These are phyloP conservation scores for Eulithis prunata DNA, from an alignment of 2,888 invertebrate genomes.

Conservation along the genomic window DNA sequence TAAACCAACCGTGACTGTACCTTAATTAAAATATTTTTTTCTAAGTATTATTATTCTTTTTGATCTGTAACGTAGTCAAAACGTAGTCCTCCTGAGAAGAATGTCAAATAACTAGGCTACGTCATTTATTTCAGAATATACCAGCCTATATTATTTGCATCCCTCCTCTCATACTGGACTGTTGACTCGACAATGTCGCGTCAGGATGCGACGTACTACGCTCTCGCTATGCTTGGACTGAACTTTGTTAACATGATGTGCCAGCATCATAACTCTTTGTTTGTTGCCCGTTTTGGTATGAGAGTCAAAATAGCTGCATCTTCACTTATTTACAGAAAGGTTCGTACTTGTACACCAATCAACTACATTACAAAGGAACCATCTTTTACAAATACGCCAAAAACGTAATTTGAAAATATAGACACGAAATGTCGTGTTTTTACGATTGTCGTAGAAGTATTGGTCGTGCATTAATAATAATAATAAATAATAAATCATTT, in stretches of 20 bases:
- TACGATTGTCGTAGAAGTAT: too few relatives aligned
- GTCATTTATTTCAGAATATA: constrained; percentile 62
- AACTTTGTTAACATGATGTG: constrained; percentile 82
- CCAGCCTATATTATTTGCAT: constrained; percentile 82
- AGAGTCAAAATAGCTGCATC: constrained; percentile 88
- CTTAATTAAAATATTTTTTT: too few relatives aligned
- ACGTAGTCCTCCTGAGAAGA: background rate
- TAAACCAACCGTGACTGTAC: too few relatives aligned
- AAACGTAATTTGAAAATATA: too few relatives aligned
- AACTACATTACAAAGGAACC: too few relatives aligned
- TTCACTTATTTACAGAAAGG: constrained; percentile 90
- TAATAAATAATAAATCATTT: too few relatives aligned
- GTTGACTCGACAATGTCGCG: constrained; percentile 60
- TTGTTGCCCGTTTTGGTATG: constrained; percentile 86
- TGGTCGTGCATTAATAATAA: too few relatives aligned
- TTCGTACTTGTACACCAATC: constrained; percentile 52
- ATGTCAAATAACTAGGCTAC: background rate
- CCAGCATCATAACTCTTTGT: constrained; percentile 89
- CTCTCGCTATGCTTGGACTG: constrained; percentile 76
- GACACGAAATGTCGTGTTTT: too few relatives aligned
- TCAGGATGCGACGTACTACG: constrained; percentile 84
- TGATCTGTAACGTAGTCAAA: background rate
- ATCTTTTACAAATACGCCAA: too few relatives aligned
- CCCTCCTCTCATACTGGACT: constrained; percentile 81
- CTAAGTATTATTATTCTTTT: background rate